phyloP scores from a whole-genome alignment of 2,888 invertebrate species.

The Drosophila demipolita region DNA sequence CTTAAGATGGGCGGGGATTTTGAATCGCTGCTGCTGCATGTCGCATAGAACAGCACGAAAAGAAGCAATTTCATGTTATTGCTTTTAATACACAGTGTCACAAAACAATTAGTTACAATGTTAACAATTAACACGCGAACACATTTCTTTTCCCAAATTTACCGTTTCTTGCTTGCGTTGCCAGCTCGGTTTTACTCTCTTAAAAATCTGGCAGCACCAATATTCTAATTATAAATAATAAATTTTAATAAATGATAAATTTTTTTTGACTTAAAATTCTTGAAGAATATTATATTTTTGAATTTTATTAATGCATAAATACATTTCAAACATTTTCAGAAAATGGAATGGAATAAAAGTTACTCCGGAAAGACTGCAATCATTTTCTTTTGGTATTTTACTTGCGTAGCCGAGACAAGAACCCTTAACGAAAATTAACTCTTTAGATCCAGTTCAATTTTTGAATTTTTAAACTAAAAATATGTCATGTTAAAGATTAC shows the following conservation, averaged over 20 bases:
- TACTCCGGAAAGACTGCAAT: slow-evolving; percentile 26
- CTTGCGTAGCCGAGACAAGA: slow-evolving; percentile 19
- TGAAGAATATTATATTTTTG: background rate
- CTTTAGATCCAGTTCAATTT: background rate
- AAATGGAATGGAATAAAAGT: background rate
- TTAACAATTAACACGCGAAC: slow-evolving; percentile 49
- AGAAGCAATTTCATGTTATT: slow-evolving; percentile 37
- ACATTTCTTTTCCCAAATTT: slow-evolving; percentile 33
- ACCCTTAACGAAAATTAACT: slow-evolving; percentile 1
- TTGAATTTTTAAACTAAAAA: background rate
- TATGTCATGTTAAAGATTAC: background rate
- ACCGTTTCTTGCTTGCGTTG: slow-evolving; percentile 50
- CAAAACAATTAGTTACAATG: slow-evolving; percentile 14
- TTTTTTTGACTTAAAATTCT: background rate
- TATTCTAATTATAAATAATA: background rate
- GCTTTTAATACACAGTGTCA: background rate
- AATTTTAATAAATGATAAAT: background rate
- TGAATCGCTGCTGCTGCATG: slow-evolving; percentile 14
- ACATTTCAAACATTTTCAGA: background rate
- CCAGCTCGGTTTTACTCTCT: slow-evolving; percentile 12
- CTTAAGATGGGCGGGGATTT: background rate
- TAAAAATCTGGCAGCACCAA: slow-evolving; percentile 26
- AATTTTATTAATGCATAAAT: background rate
- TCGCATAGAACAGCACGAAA: slow-evolving; percentile 26
- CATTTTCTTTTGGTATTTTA: background rate